These are phyloP conservation scores for Adela reaumurella DNA, from an alignment of 2,888 invertebrate genomes.

Conservation along the genomic window DNA sequence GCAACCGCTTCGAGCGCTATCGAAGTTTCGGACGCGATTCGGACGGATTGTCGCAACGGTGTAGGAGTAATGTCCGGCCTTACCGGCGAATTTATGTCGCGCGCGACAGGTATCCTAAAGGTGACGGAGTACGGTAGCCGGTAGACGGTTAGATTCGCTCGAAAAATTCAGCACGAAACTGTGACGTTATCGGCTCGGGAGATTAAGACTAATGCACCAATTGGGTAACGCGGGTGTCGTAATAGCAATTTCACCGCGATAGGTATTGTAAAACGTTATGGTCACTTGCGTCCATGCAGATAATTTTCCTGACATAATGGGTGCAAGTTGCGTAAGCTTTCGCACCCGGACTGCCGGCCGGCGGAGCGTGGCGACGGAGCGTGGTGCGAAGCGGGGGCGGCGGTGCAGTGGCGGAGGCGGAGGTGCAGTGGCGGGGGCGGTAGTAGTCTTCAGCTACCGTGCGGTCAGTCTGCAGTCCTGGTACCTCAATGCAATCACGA, in stretches of 20 bases:
- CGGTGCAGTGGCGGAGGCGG: no score
- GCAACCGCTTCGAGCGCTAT: background rate
- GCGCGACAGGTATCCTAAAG: background rate
- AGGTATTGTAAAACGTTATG: slow-evolving; percentile 1
- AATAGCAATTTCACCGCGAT: background rate
- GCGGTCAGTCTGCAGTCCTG: background rate
- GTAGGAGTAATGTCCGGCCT: no score
- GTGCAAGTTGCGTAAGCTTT: slow-evolving; percentile 4
- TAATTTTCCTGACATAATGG: slow-evolving; percentile 4
- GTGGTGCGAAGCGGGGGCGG: no score
- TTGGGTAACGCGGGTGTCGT: background rate
- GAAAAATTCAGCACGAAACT: no score
- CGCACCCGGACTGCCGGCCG: slow-evolving; percentile 3
- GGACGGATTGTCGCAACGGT: no score
- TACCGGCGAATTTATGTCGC: background rate
- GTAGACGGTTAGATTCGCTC: no score
- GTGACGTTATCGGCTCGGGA: background rate
- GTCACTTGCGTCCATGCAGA: slow-evolving; percentile 2
- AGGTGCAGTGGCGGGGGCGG: no score
- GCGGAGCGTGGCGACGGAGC: no score
- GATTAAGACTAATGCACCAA: background rate
- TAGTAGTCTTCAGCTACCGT: background rate
- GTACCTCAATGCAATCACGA: background rate
- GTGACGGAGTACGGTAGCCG: background rate
- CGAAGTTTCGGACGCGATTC: background rate